Base-by-base conservation (phyloP, 2,797 vertebrate genomes). In the Pipistrellus nathusii region DNA sequence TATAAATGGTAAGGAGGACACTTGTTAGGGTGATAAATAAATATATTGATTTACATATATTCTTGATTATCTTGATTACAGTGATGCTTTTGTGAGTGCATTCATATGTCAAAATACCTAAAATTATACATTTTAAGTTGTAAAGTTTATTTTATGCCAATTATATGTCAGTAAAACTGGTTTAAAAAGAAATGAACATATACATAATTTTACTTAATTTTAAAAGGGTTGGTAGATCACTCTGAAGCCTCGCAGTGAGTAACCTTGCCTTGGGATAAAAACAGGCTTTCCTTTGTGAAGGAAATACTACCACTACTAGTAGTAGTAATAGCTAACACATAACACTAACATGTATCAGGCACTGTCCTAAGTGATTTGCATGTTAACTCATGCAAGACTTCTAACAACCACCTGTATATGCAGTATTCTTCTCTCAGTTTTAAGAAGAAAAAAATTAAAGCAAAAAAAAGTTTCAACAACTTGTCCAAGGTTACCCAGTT, bases 121-220 rank as follows among this genome's bases (percentile, higher is more conserved):
- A 76, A 77, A 83, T 69, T 82, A 20, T 78, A 53, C 13, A 73
- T 30, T 76, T 17, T 82, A 89, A 66, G 17, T 82, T 85, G 5
- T 86, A 15, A 32, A 92, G 23, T 35, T 76, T 85, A 81, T 76
- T 80, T 76, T 76, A 75, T 64, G 25, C 27, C 78, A 68, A 4
- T 91, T 93, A 62, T 93, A 69, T 25, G 10, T 53, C 46, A 72
- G 3, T 77, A 53, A 85, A 85, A 35, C 44, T 90, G 17, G 80
- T 90, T 64, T 6, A 91, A 14, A 88, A 94, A 48, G 13, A 66
- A 14, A 77, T 51, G 44, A 27, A 46, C 38, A 38, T 66, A 55
- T 81, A 62, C 53, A 77, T 44, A 77, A 77, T 64, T 77, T 94
- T 83, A 59, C 25, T 38, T 80, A 89, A 46, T 91, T 91, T 59